phyloP scores from a whole-genome alignment of 2,113 vertebrate genomes.

The Apus apus region DNA sequence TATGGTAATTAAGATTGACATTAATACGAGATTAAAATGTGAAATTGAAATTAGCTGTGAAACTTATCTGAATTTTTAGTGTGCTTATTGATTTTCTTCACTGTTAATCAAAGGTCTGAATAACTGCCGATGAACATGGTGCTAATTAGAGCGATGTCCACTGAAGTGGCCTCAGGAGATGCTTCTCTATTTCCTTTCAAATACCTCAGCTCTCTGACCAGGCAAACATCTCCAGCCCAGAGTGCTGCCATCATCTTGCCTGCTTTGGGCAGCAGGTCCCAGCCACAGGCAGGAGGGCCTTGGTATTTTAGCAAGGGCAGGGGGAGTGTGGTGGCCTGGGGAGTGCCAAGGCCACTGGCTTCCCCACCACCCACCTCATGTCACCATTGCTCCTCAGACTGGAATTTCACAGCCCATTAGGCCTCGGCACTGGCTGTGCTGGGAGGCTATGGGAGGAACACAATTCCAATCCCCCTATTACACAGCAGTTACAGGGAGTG shows the following conservation, averaged over 20 bases:
- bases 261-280: accelerated
- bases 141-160: slow-evolving; percentile 63
- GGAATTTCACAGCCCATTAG: background rate
- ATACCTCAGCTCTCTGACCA: background rate
- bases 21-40: slow-evolving; percentile 78
- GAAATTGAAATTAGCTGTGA: slow-evolving; percentile 74
- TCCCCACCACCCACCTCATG: accelerated
- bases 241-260: background rate
- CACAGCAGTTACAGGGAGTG: background rate
- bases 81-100: slow-evolving; percentile 73
- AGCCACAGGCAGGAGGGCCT: background rate
- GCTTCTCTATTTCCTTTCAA: background rate
- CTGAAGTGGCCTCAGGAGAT: slow-evolving; percentile 7
- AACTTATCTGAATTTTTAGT: slow-evolving; percentile 75
- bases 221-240: background rate
- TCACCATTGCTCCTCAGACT: background rate
- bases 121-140: slow-evolving; percentile 37
- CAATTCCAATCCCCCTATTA: background rate
- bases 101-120: slow-evolving; percentile 72
- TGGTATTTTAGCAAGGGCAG: accelerated
- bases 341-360: accelerated
- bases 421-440: accelerated
- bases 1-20: slow-evolving; percentile 77
- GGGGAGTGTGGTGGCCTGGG: accelerated
- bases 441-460: background rate